These are phyloP conservation scores for Sitta carolinensis DNA, from an alignment of 2,797 vertebrate species.

Conservation along the genomic window DNA sequence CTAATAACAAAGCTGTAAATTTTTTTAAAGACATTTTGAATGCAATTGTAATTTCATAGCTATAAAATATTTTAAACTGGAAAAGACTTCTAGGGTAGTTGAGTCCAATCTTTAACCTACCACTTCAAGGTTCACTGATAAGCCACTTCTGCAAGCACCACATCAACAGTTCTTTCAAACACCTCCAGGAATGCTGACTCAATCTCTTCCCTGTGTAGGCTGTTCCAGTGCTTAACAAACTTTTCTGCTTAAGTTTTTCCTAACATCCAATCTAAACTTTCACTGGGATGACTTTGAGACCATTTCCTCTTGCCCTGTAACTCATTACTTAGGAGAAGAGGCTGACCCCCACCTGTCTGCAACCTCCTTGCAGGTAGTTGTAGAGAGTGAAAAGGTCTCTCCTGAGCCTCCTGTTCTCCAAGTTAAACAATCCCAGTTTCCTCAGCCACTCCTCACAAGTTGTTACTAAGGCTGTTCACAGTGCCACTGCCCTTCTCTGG, in stretches of 20 bases:
- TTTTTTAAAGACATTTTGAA: neutral
- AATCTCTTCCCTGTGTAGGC: neutral
- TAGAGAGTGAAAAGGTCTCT: neutral
- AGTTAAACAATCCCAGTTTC: neutral
- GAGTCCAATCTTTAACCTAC: neutral
- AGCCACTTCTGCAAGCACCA: neutral
- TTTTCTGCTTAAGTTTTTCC: neutral
- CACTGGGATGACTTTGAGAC: accelerated
- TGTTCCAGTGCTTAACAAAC: neutral
- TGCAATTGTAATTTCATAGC: neutral
- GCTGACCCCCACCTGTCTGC: too few relatives aligned
- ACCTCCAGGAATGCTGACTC: neutral
- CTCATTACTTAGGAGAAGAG: neutral
- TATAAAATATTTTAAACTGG: neutral
- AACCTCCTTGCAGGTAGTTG: neutral
- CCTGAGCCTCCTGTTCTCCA: neutral
- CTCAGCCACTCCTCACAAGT: neutral
- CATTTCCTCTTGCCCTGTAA: neutral
- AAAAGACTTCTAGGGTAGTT: neutral
- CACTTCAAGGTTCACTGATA: neutral
- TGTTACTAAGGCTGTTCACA: neutral
- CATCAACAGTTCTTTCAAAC: neutral
- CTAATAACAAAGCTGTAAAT: neutral
- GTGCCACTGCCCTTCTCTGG: neutral
- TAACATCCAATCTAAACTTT: neutral